Evolutionary conservation across 2,888 invertebrate genomes (phyloP), one percentile per base, ranked within the genome.

Genomic region (Rotaria magnacalcarata): DNA sequence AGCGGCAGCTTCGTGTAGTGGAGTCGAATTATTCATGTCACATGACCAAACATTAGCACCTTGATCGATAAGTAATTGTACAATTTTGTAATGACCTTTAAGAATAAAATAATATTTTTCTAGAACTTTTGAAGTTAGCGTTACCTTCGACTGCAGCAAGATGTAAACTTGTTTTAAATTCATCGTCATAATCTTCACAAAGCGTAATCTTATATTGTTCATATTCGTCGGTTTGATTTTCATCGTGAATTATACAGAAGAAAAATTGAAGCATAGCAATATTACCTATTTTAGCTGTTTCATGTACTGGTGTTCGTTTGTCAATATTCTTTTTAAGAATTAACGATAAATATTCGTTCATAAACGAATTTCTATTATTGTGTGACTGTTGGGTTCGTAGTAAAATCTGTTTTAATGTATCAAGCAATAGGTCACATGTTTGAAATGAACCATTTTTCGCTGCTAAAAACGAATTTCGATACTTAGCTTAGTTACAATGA

Each of bases 141-240:
- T 75, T 75, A 75, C 75, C 75, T 43, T 75, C 24, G 24, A 6
- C 43, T 43, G 75, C 75, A 24, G 75, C 75, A 47, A 75, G 41
- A 47, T 75, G 75, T 47, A 75, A 47, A 47, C 75, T 47, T 43
- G 75, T 75, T 43, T 75, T 75, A 41, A 75, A 24, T 75, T 75
- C 75, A 75, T 75, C 75, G 43, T 75, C 75, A 11, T 1, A 4
- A 75, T 41, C 75, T 47, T 75, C 75, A 47, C 75, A 75, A 19
- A 47, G 10, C 24, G 19, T 24, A 10, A 43, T 43, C 8, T 47
- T 43, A 43, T 43, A 3, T 11, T 24, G 47, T 11, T 67, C 27
- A n/a, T 67, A 27, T 67, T 67, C 21, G 14, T 27, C 14, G 4
- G 67, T 27, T 67, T 24, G 1, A 75, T 43, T 43, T 10, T 41